Conservation (phyloP, 2,113 vertebrate genomes). For the Anhinga rufa region DNA sequence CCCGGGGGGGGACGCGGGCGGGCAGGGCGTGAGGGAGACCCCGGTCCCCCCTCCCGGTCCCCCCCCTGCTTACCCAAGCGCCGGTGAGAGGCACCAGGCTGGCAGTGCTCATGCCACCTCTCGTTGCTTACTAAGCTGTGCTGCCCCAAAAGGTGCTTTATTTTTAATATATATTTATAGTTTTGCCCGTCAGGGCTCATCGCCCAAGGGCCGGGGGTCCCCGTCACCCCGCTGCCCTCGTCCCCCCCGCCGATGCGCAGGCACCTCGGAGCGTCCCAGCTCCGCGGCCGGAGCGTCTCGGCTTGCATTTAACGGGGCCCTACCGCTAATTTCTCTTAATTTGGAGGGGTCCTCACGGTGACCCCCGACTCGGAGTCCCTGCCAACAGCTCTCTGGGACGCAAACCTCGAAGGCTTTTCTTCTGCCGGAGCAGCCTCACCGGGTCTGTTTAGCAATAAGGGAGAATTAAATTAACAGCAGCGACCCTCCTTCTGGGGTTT, state of each 20-base stretch:
- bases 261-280: not conserved
- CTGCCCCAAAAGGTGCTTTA: not conserved
- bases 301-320: not conserved
- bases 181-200: not conserved
- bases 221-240: too few relatives aligned
- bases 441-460: accelerated
- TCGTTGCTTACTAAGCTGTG: not conserved
- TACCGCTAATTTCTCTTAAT: not conserved
- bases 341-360: not conserved
- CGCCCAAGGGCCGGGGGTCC: not conserved
- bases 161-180: not conserved
- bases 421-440: not conserved
- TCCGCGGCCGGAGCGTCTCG: not conserved
- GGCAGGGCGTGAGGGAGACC: not conserved
- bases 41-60: not conserved
- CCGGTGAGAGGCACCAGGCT: not conserved
- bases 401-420: not conserved
- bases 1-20: not conserved
- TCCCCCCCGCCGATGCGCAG: too few relatives aligned
- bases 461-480: not conserved
- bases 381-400: accelerated
- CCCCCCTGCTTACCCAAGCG: not conserved
- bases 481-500: not conserved
- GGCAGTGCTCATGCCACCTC: not conserved
- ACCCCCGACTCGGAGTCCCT: not conserved